These are phyloP conservation scores for Heteromyza rotundicornis DNA, from an alignment of 2,888 invertebrate genomes.

Conservation along the genomic window DNA sequence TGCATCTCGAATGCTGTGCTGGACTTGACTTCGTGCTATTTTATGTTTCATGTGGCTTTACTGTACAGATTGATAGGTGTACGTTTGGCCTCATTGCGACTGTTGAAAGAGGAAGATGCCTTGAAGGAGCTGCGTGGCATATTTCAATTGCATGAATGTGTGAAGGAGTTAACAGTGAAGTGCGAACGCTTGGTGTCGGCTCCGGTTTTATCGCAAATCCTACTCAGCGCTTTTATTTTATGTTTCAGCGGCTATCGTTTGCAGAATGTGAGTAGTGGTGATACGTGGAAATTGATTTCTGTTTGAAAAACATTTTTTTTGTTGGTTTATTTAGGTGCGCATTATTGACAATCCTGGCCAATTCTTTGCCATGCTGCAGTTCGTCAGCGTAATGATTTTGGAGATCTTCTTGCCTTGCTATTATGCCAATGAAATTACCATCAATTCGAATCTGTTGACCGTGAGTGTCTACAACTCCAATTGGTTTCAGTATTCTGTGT, in stretches of 20 bases:
- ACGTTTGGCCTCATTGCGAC: slow-evolving; percentile 37
- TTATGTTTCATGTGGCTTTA: slow-evolving; percentile 45
- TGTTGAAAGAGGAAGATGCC: slow-evolving; percentile 3
- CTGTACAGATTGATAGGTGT: slow-evolving; percentile 43
- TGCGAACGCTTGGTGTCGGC: slow-evolving; percentile 37
- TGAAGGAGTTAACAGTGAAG: too few species aligned
- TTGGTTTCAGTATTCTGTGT: slow-evolving; percentile 43
- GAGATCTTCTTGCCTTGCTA: slow-evolving; percentile 56
- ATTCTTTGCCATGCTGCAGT: slow-evolving; percentile 42
- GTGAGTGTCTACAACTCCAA: slow-evolving; percentile 46
- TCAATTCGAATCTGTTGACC: slow-evolving; percentile 41
- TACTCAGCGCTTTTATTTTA: slow-evolving; percentile 47
- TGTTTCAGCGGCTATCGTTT: slow-evolving; percentile 51
- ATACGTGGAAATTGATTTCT: too few species aligned
- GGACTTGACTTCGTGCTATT: slow-evolving; percentile 49
- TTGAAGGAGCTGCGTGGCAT: slow-evolving; percentile 26
- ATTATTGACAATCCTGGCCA: slow-evolving; percentile 33
- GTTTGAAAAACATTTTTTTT: not conserved
- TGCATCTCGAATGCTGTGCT: slow-evolving; percentile 40
- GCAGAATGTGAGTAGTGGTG: slow-evolving; percentile 31
- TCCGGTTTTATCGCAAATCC: slow-evolving; percentile 41
- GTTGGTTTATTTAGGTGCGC: slow-evolving; percentile 33
- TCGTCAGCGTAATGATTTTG: slow-evolving; percentile 43
- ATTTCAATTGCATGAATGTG: slow-evolving; percentile 29
- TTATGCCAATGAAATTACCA: slow-evolving; percentile 50